Evolutionary conservation across 1,140 invertebrate genomes (phyloP).

Genomic region (Drosophila tani): DNA sequence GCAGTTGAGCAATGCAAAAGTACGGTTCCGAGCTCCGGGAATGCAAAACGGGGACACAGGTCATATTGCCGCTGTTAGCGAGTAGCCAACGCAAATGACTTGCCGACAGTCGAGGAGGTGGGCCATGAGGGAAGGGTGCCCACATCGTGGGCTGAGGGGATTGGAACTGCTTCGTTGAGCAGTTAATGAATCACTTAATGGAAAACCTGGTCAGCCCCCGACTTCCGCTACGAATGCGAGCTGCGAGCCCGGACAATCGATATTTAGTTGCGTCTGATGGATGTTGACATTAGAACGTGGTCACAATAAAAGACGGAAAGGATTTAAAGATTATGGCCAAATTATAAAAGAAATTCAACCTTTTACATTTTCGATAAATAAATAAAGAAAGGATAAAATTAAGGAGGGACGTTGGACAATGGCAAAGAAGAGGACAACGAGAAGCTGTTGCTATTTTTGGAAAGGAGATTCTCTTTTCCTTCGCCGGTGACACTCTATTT

Average conservation of each 20-base stretch:
- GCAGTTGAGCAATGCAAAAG: conserved; percentile 60
- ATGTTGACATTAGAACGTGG: conserved; percentile 30
- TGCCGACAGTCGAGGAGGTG: conserved; percentile 7
- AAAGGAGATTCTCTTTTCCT: not conserved
- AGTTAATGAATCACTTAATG: conserved; percentile 82
- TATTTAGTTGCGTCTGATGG: conserved; percentile 58
- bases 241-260: conserved; percentile 42
- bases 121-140: not conserved
- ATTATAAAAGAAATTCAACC: not conserved
- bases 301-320: not conserved
- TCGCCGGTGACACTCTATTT: not conserved
- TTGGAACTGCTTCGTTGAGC: conserved; percentile 39
- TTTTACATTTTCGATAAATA: no score
- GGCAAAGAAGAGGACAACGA: no score
- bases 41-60: conserved; percentile 19
- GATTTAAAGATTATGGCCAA: not conserved
- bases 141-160: conserved; percentile 3
- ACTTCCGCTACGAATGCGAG: conserved; percentile 59
- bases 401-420: no score
- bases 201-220: conserved; percentile 59
- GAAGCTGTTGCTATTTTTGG: not conserved
- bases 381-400: not conserved
- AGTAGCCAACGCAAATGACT: conserved; percentile 54
- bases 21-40: not conserved
- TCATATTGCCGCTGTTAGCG: conserved; percentile 47